phyloP scores from a whole-genome alignment of 2,888 invertebrate species.

The Pollenia amentaria region DNA sequence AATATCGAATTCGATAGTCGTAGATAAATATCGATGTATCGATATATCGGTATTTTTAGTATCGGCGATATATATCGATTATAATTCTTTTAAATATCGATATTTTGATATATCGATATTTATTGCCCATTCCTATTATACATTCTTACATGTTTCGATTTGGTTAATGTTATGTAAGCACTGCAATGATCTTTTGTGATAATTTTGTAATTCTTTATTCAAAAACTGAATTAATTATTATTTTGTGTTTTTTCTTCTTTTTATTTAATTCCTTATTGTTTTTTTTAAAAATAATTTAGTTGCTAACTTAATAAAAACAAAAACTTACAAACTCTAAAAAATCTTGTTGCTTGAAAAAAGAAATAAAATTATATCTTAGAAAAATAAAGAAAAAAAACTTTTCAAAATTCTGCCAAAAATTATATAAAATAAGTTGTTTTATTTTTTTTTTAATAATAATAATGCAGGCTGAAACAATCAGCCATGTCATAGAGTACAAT shows the following conservation, averaged over 20 bases:
- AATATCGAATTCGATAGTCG: too few relatives aligned
- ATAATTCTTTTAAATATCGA: too few relatives aligned
- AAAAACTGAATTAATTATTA: neutral
- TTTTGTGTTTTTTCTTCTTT: neutral
- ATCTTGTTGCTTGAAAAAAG: conserved; percentile 55
- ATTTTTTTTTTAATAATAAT: neutral
- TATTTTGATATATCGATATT: too few relatives aligned
- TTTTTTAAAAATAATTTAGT: conserved; percentile 37
- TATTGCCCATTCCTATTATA: too few relatives aligned
- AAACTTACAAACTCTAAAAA: conserved; percentile 20
- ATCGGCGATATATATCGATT: too few relatives aligned
- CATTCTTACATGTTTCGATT: too few relatives aligned
- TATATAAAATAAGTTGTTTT: conserved; percentile 19
- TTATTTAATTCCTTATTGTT: neutral
- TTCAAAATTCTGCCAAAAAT: conserved; percentile 59
- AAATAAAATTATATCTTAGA: conserved; percentile 42
- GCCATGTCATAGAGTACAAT: too few relatives aligned
- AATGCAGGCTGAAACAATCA: too few relatives aligned
- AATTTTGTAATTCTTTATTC: conserved; percentile 22
- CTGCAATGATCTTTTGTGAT: conserved; percentile 31
- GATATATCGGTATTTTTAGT: too few relatives aligned
- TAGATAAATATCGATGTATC: too few relatives aligned
- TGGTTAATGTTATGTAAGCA: conserved; percentile 1
- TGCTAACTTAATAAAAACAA: conserved; percentile 39
- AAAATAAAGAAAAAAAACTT: conserved; percentile 51